Conservation (phyloP, 2,797 vertebrate species). For the Lophius americanus region DNA sequence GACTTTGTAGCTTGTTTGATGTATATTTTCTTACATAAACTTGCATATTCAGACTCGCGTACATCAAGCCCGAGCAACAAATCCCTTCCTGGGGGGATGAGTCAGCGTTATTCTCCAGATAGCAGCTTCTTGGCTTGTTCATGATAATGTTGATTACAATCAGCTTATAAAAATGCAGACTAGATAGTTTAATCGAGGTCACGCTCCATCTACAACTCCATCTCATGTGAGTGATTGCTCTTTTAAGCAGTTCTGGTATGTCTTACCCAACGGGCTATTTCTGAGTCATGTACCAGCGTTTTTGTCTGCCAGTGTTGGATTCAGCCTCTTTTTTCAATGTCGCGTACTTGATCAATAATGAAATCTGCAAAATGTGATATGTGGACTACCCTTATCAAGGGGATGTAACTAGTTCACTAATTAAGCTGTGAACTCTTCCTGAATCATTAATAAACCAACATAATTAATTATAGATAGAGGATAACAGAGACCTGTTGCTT, state of each 20-base stretch:
- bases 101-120: conserved; percentile 15
- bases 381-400: background rate
- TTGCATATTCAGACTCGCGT: background rate
- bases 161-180: conserved; percentile 6
- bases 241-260: background rate
- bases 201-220: background rate
- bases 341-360: background rate
- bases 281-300: background rate
- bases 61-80: background rate
- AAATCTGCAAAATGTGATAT: background rate
- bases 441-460: too few species aligned
- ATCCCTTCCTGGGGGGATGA: conserved; percentile 1
- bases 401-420: too few species aligned
- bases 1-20: background rate
- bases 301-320: background rate
- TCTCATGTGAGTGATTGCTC: background rate
- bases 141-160: conserved; percentile 7
- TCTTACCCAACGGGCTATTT: background rate
- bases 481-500: too few species aligned
- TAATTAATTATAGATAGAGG: too few species aligned
- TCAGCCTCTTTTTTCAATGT: background rate
- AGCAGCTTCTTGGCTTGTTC: conserved; percentile 9
- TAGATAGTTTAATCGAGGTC: conserved; percentile 21
- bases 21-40: background rate
- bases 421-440: too few species aligned